Evolutionary conservation across 2,113 vertebrate genomes (phyloP).

Genomic region (Pelmatolapia mariae): DNA sequence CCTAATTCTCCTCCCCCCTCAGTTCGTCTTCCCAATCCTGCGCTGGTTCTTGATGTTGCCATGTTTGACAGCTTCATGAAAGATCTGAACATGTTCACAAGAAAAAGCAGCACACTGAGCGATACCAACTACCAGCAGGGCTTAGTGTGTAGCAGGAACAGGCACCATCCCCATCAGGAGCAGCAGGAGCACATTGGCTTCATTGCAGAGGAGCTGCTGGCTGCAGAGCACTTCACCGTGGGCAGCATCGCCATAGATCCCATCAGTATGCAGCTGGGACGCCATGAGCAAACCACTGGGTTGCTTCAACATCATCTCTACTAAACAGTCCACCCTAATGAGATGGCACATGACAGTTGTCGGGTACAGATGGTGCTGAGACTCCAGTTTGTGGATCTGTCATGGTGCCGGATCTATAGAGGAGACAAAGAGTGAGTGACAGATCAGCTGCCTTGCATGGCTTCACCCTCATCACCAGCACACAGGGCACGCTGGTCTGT

Average conservation of each 20-base stretch:
- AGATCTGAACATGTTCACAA: conserved; percentile 39
- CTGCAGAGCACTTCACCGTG: conserved; percentile 6
- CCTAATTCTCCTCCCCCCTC: not conserved
- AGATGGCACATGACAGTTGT: not conserved
- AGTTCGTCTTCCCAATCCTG: not conserved
- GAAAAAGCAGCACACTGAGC: not conserved
- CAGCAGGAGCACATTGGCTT: not conserved
- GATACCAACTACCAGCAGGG: not conserved
- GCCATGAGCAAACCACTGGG: conserved; percentile 39
- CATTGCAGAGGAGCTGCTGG: not conserved
- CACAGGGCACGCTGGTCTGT: conserved; percentile 72
- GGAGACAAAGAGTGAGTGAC: not conserved
- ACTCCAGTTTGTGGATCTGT: not conserved
- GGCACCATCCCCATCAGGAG: not conserved
- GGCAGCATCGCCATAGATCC: not conserved
- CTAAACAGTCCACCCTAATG: not conserved
- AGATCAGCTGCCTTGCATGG: conserved; percentile 64
- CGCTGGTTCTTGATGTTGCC: conserved; percentile 45
- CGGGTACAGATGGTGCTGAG: not conserved
- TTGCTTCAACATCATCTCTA: conserved; percentile 45
- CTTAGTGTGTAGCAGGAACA: not conserved
- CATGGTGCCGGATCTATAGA: not conserved
- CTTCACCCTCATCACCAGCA: conserved; percentile 74
- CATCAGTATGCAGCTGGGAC: conserved; percentile 27
- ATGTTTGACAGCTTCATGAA: conserved; percentile 67